phyloP scores from a whole-genome alignment of 2,797 vertebrate genomes.

The Lycodopsis pacificus region DNA sequence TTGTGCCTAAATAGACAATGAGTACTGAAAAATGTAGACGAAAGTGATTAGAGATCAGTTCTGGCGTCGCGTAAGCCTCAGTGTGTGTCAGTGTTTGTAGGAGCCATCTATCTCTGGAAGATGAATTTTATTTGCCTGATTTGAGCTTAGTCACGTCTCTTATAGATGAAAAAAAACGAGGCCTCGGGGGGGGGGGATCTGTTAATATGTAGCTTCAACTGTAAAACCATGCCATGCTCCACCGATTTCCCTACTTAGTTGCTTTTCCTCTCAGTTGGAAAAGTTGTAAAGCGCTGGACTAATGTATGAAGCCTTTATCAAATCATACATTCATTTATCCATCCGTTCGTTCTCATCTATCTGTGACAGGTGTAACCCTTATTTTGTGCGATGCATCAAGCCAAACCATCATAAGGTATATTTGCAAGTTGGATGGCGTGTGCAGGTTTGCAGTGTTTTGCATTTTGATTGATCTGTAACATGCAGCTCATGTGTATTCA shows the following conservation, averaged over 20 bases:
- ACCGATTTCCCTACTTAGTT: neutral
- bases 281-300: neutral
- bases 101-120: slow-evolving; percentile 8
- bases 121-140: slow-evolving; percentile 13
- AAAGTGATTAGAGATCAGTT: slow-evolving; percentile 18
- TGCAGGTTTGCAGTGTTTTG: slow-evolving; percentile 58
- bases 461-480: neutral
- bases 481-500: neutral
- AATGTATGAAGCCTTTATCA: slow-evolving; percentile 18
- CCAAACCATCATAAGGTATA: slow-evolving; percentile 97
- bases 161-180: slow-evolving; percentile 18
- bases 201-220: neutral
- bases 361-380: slow-evolving; percentile 91
- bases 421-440: slow-evolving; percentile 47
- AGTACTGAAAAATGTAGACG: slow-evolving; percentile 20
- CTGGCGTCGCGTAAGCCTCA: neutral
- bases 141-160: slow-evolving; percentile 23
- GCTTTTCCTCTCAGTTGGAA: slow-evolving; percentile 4
- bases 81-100: neutral
- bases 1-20: slow-evolving; percentile 15
- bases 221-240: neutral
- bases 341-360: slow-evolving; percentile 57
- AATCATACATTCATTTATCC: slow-evolving; percentile 27
- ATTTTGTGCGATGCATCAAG: slow-evolving; percentile 97
- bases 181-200: slow-evolving; percentile 6